Conservation (phyloP, 2,113 vertebrate species). For the Kryptolebias marmoratus region DNA sequence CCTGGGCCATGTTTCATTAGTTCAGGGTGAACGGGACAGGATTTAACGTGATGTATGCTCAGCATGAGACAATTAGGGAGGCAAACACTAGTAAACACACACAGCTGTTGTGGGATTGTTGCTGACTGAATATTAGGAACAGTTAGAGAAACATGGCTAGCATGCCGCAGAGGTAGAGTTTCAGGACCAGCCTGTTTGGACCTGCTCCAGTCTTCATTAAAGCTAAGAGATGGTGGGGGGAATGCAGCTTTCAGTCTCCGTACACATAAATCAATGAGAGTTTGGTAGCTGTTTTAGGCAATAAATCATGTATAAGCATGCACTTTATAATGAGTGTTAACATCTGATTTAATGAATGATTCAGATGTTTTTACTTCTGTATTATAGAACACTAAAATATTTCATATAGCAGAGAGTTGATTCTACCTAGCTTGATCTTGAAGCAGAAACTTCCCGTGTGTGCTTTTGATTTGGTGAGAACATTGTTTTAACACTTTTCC, state of each 20-base stretch:
- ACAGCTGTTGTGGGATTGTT: slow-evolving; percentile 74
- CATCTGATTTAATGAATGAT: background rate
- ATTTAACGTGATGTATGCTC: slow-evolving; percentile 62
- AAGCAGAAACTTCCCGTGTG: background rate
- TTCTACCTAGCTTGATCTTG: background rate
- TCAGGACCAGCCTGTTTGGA: slow-evolving; percentile 56
- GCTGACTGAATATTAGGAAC: slow-evolving; percentile 40
- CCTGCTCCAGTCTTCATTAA: slow-evolving; percentile 56
- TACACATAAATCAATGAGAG: background rate
- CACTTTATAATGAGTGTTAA: background rate
- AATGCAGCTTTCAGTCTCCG: slow-evolving; percentile 3
- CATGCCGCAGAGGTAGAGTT: slow-evolving; percentile 43
- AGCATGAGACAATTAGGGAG: slow-evolving; percentile 69
- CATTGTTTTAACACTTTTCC: background rate
- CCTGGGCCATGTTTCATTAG: slow-evolving; percentile 64
- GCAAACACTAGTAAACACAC: slow-evolving; percentile 78
- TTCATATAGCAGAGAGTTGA: background rate
- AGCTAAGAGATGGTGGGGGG: slow-evolving; percentile 1
- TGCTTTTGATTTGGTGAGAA: background rate
- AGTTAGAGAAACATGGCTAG: slow-evolving; percentile 20
- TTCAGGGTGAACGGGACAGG: slow-evolving; percentile 62
- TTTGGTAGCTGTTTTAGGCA: background rate
- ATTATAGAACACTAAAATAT: background rate
- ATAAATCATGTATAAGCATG: slow-evolving; percentile 7
- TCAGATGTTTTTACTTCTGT: background rate